These are phyloP conservation scores for Apamea sordens DNA, from an alignment of 2,888 invertebrate genomes.

Conservation along the genomic window DNA sequence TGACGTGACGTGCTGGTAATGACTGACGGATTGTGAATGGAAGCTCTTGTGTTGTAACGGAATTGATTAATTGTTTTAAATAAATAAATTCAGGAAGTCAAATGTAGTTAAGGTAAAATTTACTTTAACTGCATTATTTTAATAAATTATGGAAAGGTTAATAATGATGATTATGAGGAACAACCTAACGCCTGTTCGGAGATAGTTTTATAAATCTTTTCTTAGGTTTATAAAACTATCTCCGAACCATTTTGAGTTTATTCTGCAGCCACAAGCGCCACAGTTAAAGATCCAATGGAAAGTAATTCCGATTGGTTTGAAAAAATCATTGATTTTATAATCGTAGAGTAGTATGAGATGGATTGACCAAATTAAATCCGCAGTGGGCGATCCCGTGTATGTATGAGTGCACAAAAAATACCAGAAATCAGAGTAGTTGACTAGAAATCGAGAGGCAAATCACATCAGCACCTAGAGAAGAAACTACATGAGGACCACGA, in stretches of 20 bases:
- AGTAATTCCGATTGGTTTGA: background rate
- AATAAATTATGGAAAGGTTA: background rate
- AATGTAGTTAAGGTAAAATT: background rate
- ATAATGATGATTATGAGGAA: background rate
- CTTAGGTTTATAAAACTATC: too few species aligned
- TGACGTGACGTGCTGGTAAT: slow-evolving; percentile 31
- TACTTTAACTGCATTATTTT: background rate
- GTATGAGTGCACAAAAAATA: too few species aligned
- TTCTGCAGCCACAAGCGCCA: background rate
- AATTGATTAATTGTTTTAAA: slow-evolving; percentile 30
- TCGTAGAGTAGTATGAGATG: background rate
- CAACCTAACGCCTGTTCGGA: background rate
- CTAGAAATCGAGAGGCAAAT: too few species aligned
- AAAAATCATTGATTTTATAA: background rate
- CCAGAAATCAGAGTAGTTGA: too few species aligned
- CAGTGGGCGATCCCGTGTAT: too few species aligned
- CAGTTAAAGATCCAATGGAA: background rate
- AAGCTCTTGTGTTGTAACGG: slow-evolving; percentile 37
- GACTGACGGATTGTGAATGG: slow-evolving; percentile 56
- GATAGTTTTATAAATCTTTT: too few species aligned
- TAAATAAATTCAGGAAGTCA: slow-evolving; percentile 7
- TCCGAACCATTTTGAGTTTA: background rate
- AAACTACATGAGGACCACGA: too few species aligned
- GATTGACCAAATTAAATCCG: too few species aligned
- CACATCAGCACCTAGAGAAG: too few species aligned